phyloP scores from a whole-genome alignment of 1,140 invertebrate species.

The Drosophila repleta region DNA sequence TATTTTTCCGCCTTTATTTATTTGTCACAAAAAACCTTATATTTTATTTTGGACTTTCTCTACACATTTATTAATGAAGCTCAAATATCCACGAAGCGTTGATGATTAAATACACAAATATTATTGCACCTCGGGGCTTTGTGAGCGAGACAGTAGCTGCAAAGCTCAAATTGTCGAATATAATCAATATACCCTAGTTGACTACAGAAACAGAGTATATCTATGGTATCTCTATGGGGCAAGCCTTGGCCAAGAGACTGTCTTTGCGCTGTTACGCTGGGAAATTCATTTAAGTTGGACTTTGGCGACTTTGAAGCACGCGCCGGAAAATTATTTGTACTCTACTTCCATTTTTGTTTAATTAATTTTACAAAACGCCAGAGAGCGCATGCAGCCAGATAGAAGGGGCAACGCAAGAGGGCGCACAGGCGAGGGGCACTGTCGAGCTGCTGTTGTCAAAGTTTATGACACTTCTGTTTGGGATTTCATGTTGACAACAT shows the following conservation, averaged over 20 bases:
- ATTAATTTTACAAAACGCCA: conserved; percentile 74
- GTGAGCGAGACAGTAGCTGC: no score
- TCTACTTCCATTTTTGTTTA: conserved; percentile 79
- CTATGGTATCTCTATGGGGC: no score
- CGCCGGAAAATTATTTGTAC: conserved; percentile 77
- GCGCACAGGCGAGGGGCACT: neutral
- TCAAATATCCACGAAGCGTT: no score
- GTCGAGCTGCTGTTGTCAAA: conserved; percentile 59
- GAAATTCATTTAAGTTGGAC: conserved; percentile 79
- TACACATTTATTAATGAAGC: no score
- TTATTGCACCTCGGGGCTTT: no score
- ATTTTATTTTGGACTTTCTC: no score
- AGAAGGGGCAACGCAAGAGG: neutral
- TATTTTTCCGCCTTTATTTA: no score
- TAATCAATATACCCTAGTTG: neutral
- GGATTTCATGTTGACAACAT: conserved; percentile 79
- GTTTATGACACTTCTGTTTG: conserved; percentile 76
- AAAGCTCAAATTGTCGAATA: no score
- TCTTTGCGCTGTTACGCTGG: conserved; percentile 13
- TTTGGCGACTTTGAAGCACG: conserved; percentile 57
- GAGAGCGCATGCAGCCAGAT: conserved; percentile 25
- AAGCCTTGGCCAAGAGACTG: neutral
- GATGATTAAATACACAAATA: no score
- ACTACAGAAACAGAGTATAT: neutral
- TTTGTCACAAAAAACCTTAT: no score